Evolutionary conservation across 2,888 invertebrate genomes (phyloP).

Genomic region (Heterodera filipjevi): DNA sequence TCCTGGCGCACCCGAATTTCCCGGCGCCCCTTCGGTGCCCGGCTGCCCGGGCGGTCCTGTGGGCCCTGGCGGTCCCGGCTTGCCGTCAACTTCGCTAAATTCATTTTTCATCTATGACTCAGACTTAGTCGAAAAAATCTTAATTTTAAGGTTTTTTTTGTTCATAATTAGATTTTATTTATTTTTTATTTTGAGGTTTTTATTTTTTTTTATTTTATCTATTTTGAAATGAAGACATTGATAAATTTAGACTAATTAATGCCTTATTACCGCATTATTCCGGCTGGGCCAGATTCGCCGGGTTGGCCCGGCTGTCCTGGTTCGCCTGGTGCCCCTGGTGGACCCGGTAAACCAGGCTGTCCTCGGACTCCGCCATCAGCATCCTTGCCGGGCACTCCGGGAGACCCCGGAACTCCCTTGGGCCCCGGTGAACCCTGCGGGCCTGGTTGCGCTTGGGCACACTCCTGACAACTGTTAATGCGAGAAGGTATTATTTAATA

Average conservation of each 20-base stretch:
- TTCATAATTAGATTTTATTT: too few species aligned
- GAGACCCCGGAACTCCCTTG: background rate
- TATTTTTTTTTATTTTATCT: too few species aligned
- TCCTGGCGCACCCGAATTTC: conserved; percentile 13
- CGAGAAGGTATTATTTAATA: background rate
- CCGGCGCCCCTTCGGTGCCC: conserved; percentile 17
- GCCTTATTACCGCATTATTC: background rate
- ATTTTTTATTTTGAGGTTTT: too few species aligned
- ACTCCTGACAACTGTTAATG: conserved; percentile 10
- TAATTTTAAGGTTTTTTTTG: too few species aligned
- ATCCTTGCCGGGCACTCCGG: background rate
- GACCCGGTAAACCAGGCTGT: conserved; percentile 21
- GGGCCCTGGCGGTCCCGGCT: conserved; percentile 16
- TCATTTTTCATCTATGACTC: background rate
- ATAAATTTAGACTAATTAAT: too few species aligned
- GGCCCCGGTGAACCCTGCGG: background rate
- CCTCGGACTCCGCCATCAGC: conserved; percentile 26
- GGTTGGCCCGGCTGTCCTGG: conserved; percentile 10
- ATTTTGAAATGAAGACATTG: too few species aligned
- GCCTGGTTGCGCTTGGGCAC: background rate
- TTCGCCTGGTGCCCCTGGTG: background rate
- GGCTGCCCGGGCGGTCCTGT: conserved; percentile 17
- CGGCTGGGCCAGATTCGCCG: background rate
- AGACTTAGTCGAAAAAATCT: too few species aligned
- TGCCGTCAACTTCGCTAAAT: background rate